Evolutionary conservation across 2,797 vertebrate genomes (phyloP), one percentile per base, ranked within the genome.

Genomic region (Ispidina lecontei): DNA sequence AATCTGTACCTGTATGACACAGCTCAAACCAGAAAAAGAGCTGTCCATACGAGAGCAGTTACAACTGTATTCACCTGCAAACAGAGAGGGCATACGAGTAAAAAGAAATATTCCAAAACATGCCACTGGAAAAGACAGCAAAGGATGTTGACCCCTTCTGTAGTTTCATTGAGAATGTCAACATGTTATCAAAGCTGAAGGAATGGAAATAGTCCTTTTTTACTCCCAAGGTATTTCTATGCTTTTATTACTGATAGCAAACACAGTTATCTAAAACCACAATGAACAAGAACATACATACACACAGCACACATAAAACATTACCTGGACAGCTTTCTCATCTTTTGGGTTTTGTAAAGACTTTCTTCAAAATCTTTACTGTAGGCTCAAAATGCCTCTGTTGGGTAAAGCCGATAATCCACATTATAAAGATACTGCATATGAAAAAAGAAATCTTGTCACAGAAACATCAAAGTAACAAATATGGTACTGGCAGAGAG

Each of bases 41-140:
- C 46, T 83, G 87, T 64, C 89, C 84, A 14, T n/a, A 51, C 89
- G 58, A 90, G 46, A 91, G 65, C 79, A 89, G 64, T 65, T 92
- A 70, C 44, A 79, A 35, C 52, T 49, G 43, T 39, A 55, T 76
- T 91, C 84, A 80, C 71, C 90, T 87, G 87, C 80, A 89, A 95
- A 94, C 10, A 18, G 55, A 93, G 41, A 93, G 56, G 76, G 31
- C 70, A 64, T 63, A 28, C 25, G 68, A 91, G 55, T 55, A 89
- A 90, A 93, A 94, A 73, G 67, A 95, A 46, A 62, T 59, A 88
- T 71, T 85, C 81, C 63, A 91, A 85, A 91, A 76, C 59, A 20
- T 71, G 43, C 69, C 86, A 82, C 63, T 51, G 47, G 19, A 78
- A 91, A 90, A 91, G 89, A 91, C 56, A 87, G 69, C 59, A 94